Percentiles rank a stretch among this genome's conserved stretches.
phyloP scores from a whole-genome alignment of 2,888 invertebrate species.

The Prosopocoilus inquinatus region DNA sequence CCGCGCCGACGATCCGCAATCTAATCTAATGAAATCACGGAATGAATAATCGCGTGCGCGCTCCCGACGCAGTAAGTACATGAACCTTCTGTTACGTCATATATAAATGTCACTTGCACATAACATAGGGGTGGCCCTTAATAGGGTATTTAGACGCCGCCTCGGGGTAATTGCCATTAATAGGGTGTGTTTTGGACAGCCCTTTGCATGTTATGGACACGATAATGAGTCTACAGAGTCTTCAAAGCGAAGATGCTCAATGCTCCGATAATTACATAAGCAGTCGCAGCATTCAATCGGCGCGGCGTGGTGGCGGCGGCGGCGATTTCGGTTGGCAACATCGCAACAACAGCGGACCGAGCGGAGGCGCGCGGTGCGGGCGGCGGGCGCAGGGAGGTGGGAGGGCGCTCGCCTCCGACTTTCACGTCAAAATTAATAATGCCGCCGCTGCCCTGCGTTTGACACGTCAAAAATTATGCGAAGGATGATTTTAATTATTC shows the following conservation, averaged over 20 bases:
- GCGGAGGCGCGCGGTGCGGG: too few species aligned
- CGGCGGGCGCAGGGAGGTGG: too few species aligned
- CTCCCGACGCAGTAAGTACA: too few species aligned
- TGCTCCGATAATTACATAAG: slow-evolving; percentile 21
- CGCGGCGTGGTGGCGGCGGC: not conserved
- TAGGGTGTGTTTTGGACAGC: slow-evolving; percentile 48
- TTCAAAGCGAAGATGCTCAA: slow-evolving; percentile 35
- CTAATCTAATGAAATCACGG: too few species aligned
- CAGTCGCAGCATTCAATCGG: slow-evolving; percentile 5
- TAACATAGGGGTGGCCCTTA: slow-evolving; percentile 38
- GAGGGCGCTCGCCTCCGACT: not conserved
- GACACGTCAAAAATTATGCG: not conserved
- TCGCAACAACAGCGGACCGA: too few species aligned
- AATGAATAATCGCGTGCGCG: too few species aligned
- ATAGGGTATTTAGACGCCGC: slow-evolving; percentile 47
- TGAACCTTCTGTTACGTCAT: slow-evolving; percentile 28
- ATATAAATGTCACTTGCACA: slow-evolving; percentile 48
- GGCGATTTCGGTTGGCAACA: not conserved
- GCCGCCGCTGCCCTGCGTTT: not conserved
- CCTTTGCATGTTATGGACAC: slow-evolving; percentile 49
- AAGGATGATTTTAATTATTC: slow-evolving; percentile 22
- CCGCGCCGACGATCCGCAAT: too few species aligned
- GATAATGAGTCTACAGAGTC: slow-evolving; percentile 44
- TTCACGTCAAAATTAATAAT: not conserved
- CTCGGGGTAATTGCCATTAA: slow-evolving; percentile 49